These are phyloP conservation scores for Pristionchus japonicus DNA, from an alignment of 2,888 invertebrate species.

Conservation along the genomic window DNA sequence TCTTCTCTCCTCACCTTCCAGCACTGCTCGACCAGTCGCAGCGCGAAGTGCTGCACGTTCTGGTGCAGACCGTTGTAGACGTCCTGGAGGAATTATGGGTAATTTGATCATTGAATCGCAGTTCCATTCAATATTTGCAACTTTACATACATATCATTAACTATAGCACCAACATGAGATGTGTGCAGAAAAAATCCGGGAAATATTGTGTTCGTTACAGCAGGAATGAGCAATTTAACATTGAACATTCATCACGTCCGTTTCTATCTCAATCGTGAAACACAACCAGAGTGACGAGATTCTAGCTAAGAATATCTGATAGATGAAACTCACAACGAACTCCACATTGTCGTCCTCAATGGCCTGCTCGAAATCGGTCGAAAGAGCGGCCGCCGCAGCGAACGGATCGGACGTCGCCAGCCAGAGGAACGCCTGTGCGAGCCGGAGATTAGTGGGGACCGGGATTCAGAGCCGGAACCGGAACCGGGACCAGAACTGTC, in stretches of 20 bases:
- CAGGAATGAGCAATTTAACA: too few species aligned
- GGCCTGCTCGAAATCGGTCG: slow-evolving; percentile 55
- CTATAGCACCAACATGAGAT: too few species aligned
- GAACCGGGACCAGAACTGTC: background rate
- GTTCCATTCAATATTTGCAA: background rate
- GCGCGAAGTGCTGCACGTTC: slow-evolving; percentile 60
- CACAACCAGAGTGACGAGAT: too few species aligned
- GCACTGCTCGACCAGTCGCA: slow-evolving; percentile 59
- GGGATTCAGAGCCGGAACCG: background rate
- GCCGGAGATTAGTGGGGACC: background rate
- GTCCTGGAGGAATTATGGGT: too few species aligned
- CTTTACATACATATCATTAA: too few species aligned
- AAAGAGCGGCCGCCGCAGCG: slow-evolving; percentile 56
- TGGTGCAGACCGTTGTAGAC: slow-evolving; percentile 53
- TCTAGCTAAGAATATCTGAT: too few species aligned
- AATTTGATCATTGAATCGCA: background rate
- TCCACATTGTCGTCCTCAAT: slow-evolving; percentile 51
- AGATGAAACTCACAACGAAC: slow-evolving; percentile 48
- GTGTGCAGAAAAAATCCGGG: too few species aligned
- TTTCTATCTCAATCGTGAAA: too few species aligned
- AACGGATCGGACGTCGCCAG: slow-evolving; percentile 65
- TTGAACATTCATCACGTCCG: too few species aligned
- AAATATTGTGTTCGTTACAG: too few species aligned
- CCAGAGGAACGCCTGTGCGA: slow-evolving; percentile 64
- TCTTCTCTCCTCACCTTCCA: too few species aligned